Percentiles rank a stretch among this genome's conserved stretches.
Conservation (phyloP, 2,113 vertebrate genomes). For the Festucalex cinctus region DNA sequence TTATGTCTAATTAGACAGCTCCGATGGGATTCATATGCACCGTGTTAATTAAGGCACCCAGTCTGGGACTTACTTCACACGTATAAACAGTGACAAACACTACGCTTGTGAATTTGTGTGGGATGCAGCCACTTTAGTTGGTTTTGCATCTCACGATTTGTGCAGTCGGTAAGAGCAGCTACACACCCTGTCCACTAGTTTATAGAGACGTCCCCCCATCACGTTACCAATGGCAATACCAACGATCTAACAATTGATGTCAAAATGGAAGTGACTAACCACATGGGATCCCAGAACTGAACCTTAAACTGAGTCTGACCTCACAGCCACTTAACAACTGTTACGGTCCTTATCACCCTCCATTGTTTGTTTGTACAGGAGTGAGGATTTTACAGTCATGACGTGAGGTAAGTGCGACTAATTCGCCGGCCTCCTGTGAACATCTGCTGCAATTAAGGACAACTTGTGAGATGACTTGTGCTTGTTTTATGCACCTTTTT, state of each 20-base stretch:
- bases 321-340: conserved; percentile 20
- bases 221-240: no score
- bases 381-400: conserved; percentile 72
- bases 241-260: no score
- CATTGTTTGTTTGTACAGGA: conserved; percentile 24
- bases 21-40: conserved; percentile 62
- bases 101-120: conserved; percentile 1
- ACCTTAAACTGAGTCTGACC: conserved; percentile 39
- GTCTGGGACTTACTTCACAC: conserved; percentile 37
- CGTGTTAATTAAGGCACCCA: conserved; percentile 63
- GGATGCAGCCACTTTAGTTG: neutral
- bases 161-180: neutral
- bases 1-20: conserved; percentile 70
- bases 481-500: conserved; percentile 21
- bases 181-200: neutral
- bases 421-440: conserved; percentile 87
- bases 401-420: conserved; percentile 83
- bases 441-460: conserved; percentile 94
- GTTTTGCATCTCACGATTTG: neutral
- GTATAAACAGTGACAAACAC: conserved; percentile 2
- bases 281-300: conserved; percentile 20
- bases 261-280: neutral
- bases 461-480: conserved; percentile 65
- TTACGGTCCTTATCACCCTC: conserved; percentile 39
- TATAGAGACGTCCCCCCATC: no score